phyloP scores from a whole-genome alignment of 2,888 invertebrate species.

The Acanthosepion pharaonis region DNA sequence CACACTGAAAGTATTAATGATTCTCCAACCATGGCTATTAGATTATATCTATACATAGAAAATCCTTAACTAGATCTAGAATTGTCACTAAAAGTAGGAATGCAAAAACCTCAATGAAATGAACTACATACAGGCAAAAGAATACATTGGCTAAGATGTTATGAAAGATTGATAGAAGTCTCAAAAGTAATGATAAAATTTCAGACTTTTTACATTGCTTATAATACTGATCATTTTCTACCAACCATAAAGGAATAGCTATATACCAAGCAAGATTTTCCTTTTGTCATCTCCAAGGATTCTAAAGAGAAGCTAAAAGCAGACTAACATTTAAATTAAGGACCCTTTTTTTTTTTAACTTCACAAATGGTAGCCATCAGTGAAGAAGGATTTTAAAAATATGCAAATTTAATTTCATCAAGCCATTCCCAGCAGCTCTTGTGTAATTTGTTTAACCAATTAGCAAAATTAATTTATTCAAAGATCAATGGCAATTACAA shows the following conservation, averaged over 20 bases:
- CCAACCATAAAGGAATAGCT: background rate
- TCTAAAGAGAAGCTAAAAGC: background rate
- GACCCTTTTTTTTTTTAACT: background rate
- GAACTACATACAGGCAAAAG: no score
- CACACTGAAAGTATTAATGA: no score
- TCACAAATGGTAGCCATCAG: background rate
- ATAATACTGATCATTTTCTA: background rate
- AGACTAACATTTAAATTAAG: background rate
- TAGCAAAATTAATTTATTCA: background rate
- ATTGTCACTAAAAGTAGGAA: no score
- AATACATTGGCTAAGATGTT: no score
- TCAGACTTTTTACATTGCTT: no score
- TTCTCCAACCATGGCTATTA: no score
- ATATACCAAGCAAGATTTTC: background rate
- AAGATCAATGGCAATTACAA: background rate
- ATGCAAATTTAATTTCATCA: background rate
- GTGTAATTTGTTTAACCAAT: background rate
- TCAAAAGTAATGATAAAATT: no score
- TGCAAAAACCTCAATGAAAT: no score
- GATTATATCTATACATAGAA: no score
- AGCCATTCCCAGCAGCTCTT: background rate
- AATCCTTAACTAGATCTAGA: no score
- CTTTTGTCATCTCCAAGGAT: background rate
- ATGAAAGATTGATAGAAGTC: no score
- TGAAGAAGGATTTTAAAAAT: background rate